Evolutionary conservation across 2,888 invertebrate species (phyloP).

Genomic region (Meandrusa payeni): DNA sequence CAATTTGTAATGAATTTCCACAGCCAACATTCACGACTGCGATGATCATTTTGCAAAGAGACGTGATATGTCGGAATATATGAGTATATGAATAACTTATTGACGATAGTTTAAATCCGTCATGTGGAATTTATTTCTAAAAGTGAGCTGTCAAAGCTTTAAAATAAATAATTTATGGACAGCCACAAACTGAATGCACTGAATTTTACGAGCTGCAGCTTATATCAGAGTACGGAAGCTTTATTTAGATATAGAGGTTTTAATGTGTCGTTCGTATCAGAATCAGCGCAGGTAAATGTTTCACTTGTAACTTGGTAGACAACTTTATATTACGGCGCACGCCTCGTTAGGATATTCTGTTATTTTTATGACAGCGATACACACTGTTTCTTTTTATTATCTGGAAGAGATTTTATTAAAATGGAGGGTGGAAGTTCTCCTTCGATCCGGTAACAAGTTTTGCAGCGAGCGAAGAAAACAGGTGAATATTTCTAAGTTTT

Average conservation of each 20-base stretch:
- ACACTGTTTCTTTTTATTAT: slow-evolving; percentile 28
- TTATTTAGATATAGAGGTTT: slow-evolving; percentile 69
- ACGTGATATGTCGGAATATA: too few species aligned
- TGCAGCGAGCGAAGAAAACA: slow-evolving; percentile 20
- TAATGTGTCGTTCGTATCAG: slow-evolving; percentile 63
- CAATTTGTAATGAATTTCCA: too few species aligned
- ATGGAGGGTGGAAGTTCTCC: slow-evolving; percentile 25
- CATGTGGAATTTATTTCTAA: slow-evolving; percentile 33
- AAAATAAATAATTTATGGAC: slow-evolving; percentile 57
- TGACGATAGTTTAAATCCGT: slow-evolving; percentile 24
- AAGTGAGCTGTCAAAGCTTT: slow-evolving; percentile 45
- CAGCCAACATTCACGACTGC: too few species aligned
- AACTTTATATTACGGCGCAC: slow-evolving; percentile 32
- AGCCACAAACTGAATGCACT: slow-evolving; percentile 65
- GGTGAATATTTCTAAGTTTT: slow-evolving; percentile 26
- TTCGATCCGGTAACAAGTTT: slow-evolving; percentile 20
- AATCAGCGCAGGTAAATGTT: slow-evolving; percentile 48
- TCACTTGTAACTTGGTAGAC: slow-evolving; percentile 33
- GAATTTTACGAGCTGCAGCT: slow-evolving; percentile 63
- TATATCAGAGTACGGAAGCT: slow-evolving; percentile 61
- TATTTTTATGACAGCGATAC: slow-evolving; percentile 28
- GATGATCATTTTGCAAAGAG: too few species aligned
- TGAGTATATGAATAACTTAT: not conserved
- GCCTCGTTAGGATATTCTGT: slow-evolving; percentile 29
- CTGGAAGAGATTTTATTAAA: slow-evolving; percentile 29